Evolutionary conservation across 35 echinoderm and acorn worm species (phyloP).

Genomic region (Apostichopus californicus): DNA sequence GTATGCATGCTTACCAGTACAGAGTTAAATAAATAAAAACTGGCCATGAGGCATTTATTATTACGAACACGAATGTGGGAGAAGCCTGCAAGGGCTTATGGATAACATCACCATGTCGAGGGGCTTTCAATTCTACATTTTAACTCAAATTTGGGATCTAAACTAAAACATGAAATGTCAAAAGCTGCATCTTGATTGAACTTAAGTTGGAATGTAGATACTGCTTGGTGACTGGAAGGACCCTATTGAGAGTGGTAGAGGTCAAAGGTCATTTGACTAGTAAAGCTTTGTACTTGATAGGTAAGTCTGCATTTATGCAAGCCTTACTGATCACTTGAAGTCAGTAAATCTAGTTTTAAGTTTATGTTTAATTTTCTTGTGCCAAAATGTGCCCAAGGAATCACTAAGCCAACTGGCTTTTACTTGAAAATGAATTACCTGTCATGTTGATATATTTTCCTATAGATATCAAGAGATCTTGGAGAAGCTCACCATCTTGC

Average conservation of each 20-base stretch:
- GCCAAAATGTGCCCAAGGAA: neutral
- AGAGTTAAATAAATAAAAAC: too few species aligned
- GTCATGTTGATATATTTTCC: neutral
- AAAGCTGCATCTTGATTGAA: too few species aligned
- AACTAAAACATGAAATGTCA: too few species aligned
- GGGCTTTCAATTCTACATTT: too few species aligned
- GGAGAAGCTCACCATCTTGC: slow-evolving; percentile 64
- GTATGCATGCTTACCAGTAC: too few species aligned
- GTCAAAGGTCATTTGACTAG: neutral
- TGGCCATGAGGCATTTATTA: too few species aligned
- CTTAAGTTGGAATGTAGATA: neutral
- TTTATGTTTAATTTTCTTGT: neutral
- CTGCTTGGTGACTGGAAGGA: neutral
- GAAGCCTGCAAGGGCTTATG: too few species aligned
- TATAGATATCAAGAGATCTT: slow-evolving; percentile 51
- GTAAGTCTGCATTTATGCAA: neutral
- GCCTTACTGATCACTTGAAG: too few species aligned
- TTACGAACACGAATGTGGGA: too few species aligned
- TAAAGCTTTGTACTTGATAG: neutral
- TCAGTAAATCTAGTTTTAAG: too few species aligned
- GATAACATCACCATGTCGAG: too few species aligned
- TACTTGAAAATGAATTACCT: neutral
- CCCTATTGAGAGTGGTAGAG: neutral
- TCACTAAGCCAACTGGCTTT: neutral
- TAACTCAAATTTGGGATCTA: too few species aligned